Percentiles rank a stretch among this genome's conserved stretches.
These are phyloP conservation scores for Oxycera nigricornis DNA, from an alignment of 2,888 invertebrate genomes.

Conservation along the genomic window DNA sequence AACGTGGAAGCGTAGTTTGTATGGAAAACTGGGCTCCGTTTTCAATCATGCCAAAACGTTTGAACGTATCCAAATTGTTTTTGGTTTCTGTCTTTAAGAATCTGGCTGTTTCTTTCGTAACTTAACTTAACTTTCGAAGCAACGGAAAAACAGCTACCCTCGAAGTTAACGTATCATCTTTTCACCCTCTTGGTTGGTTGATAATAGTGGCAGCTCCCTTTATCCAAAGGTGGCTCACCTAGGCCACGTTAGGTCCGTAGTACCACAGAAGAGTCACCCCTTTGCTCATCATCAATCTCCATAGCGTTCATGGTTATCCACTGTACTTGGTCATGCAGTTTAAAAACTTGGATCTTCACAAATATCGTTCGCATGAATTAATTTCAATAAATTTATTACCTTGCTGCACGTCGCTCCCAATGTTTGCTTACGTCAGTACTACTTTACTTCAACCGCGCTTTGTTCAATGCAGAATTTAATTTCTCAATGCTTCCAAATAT, in stretches of 20 bases:
- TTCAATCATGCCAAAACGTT: neutral
- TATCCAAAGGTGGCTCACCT: too few species aligned
- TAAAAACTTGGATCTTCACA: neutral
- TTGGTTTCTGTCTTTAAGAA: neutral
- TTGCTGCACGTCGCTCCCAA: neutral
- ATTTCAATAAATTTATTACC: neutral
- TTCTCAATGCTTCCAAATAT: conserved; percentile 9
- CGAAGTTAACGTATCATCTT: too few species aligned
- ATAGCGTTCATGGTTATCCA: neutral
- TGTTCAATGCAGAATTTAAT: conserved; percentile 7
- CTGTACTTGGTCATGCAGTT: neutral
- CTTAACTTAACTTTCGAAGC: too few species aligned
- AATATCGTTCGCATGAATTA: neutral
- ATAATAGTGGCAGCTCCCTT: too few species aligned
- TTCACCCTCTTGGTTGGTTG: too few species aligned
- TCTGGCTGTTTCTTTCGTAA: too few species aligned
- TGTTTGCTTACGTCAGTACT: neutral
- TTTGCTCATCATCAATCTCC: too few species aligned
- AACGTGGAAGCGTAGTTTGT: neutral
- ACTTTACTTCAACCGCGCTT: neutral
- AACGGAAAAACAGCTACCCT: too few species aligned
- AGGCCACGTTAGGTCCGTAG: too few species aligned
- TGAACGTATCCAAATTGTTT: neutral
- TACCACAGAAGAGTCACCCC: too few species aligned
- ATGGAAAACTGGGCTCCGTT: neutral